Conservation (phyloP, 2,797 vertebrate species). For the Hafferia zeledoni region DNA sequence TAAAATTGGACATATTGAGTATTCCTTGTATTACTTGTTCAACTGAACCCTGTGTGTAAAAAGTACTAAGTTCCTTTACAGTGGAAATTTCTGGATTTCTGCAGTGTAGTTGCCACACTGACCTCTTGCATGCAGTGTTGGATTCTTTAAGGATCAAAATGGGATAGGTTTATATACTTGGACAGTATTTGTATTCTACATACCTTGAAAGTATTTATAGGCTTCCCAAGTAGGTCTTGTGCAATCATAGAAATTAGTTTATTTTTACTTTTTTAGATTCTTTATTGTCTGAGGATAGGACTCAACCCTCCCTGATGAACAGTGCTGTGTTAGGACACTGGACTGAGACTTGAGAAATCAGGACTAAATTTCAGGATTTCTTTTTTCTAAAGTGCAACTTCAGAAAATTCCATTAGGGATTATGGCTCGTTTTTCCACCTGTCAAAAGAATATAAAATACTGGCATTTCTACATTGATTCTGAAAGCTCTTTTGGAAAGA, state of each 20-base stretch:
- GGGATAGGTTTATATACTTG: background rate
- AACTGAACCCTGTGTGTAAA: background rate
- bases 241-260: background rate
- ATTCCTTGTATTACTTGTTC: background rate
- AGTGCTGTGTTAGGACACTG: background rate
- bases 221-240: background rate
- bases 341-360: background rate
- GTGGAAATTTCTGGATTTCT: background rate
- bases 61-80: background rate
- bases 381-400: background rate
- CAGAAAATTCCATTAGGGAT: background rate
- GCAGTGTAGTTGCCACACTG: background rate
- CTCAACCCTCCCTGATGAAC: background rate
- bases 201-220: background rate
- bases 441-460: conserved; percentile 24
- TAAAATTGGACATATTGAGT: background rate
- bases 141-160: background rate
- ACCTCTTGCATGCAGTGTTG: background rate
- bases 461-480: background rate
- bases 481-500: background rate
- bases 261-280: background rate
- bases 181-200: background rate
- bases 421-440: background rate
- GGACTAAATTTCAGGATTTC: background rate
- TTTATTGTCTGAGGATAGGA: background rate